Percentiles rank a stretch among this genome's conserved stretches.
Conservation (phyloP, 2,888 invertebrate genomes). For the Galerucella pusilla region DNA sequence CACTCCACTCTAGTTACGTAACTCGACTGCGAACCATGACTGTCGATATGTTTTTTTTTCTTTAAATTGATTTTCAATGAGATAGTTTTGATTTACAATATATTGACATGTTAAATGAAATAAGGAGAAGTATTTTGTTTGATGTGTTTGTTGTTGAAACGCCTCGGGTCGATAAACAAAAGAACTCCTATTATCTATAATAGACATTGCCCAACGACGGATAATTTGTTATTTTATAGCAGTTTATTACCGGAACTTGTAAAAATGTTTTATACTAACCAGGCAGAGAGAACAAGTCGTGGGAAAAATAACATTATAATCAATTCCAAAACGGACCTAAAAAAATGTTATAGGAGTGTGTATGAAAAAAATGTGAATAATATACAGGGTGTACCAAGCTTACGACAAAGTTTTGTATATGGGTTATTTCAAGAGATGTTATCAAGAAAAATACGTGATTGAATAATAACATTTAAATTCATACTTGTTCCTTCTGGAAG, state of each 20-base stretch:
- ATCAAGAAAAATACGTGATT: too few relatives aligned
- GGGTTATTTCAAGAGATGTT: too few relatives aligned
- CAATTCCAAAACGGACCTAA: too few relatives aligned
- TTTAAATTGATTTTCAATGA: neutral
- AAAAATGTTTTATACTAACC: neutral
- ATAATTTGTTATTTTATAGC: constrained; percentile 1
- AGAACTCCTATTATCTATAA: neutral
- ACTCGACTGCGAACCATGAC: neutral
- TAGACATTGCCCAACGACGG: neutral
- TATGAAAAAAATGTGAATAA: too few relatives aligned
- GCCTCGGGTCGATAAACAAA: neutral
- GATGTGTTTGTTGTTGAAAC: neutral
- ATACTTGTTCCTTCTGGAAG: too few relatives aligned
- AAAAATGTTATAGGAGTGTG: too few relatives aligned
- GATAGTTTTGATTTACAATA: neutral
- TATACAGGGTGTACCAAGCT: too few relatives aligned
- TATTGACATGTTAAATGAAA: neutral
- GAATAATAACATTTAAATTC: too few relatives aligned
- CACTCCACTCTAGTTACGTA: neutral
- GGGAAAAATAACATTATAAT: neutral
- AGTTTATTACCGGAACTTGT: constrained; percentile 8
- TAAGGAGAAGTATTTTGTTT: neutral
- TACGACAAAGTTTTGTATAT: too few relatives aligned
- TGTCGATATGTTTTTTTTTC: neutral
- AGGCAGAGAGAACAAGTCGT: neutral